These are phyloP conservation scores for Podargus strigoides DNA, from an alignment of 2,797 vertebrate species.

Conservation along the genomic window DNA sequence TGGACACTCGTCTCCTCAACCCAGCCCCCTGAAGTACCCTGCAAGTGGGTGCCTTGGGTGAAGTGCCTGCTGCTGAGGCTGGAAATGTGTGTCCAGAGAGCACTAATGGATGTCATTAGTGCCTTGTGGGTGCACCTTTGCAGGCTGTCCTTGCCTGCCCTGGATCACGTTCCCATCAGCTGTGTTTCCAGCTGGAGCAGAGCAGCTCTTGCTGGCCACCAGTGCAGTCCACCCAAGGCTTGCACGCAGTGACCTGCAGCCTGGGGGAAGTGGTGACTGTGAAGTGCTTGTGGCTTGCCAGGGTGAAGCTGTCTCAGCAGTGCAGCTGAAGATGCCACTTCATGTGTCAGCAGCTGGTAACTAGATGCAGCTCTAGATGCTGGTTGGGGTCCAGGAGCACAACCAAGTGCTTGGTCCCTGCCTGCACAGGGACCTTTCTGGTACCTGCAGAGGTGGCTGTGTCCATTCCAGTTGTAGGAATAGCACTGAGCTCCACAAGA, in stretches of 20 bases:
- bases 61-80: neutral
- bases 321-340: neutral
- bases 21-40: neutral
- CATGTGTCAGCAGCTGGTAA: neutral
- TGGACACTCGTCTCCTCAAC: neutral
- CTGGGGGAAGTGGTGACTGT: rapidly evolving
- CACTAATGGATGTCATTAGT: neutral
- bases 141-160: neutral
- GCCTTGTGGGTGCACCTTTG: neutral
- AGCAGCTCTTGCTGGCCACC: neutral
- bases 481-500: neutral
- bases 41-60: rapidly evolving
- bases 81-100: neutral
- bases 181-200: neutral
- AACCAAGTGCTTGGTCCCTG: neutral
- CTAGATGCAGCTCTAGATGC: neutral
- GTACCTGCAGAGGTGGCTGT: neutral
- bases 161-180: neutral
- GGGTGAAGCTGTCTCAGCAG: neutral
- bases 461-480: rapidly evolving
- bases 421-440: neutral
- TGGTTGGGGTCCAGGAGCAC: neutral
- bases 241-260: rapidly evolving
- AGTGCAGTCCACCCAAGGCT: neutral
- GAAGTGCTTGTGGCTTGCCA: rapidly evolving